Percentiles rank a stretch among this genome's conserved stretches.
Conservation (phyloP, 2,113 vertebrate species). For the Notarius quadriscutis region DNA sequence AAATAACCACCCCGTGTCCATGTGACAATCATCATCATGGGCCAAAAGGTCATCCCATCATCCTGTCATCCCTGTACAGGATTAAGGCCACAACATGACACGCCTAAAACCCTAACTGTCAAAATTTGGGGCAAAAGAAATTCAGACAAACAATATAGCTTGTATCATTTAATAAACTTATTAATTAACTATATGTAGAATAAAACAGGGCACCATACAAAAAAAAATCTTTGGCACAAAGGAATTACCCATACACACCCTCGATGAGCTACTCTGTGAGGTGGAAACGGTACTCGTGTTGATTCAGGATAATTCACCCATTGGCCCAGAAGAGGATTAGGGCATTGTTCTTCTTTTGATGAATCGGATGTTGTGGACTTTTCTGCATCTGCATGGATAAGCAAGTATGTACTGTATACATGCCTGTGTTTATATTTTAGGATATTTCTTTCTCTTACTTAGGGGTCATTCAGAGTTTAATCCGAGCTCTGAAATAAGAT, state of each 20-base stretch:
- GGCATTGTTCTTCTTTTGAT: conserved; percentile 67
- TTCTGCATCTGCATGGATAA: conserved; percentile 28
- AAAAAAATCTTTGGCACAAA: background rate
- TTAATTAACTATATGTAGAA: background rate
- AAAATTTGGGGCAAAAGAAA: background rate
- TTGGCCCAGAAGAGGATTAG: conserved; percentile 75
- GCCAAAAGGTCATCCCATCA: background rate
- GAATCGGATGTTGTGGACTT: conserved; percentile 61
- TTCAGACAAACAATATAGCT: background rate
- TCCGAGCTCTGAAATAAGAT: background rate
- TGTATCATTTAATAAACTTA: background rate
- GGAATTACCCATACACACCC: background rate
- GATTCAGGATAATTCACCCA: conserved; percentile 71
- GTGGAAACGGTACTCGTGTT: conserved; percentile 65
- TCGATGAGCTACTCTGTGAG: background rate
- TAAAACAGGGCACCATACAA: background rate
- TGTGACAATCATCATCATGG: background rate
- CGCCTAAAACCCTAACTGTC: background rate
- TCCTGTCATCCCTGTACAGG: background rate
- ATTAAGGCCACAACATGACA: background rate
- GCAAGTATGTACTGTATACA: background rate
- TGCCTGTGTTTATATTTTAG: background rate
- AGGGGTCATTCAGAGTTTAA: background rate
- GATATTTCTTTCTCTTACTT: background rate
- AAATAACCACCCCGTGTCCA: background rate